Base-by-base conservation (phyloP, 92 coral and sea anemone genomes). In the Scolanthus callimorphus region DNA sequence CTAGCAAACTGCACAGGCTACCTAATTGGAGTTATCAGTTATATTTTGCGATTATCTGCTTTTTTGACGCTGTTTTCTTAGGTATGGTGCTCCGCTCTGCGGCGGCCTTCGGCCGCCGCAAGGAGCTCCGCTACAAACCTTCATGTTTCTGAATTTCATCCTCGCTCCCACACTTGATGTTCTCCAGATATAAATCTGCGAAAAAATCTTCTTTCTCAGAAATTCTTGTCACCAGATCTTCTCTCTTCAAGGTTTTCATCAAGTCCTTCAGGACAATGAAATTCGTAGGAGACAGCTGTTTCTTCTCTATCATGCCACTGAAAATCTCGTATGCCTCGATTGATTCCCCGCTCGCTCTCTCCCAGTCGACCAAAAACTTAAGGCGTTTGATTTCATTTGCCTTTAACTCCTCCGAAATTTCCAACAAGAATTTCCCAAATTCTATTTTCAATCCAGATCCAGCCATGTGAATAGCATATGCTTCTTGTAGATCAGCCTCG, bases 151-250 rank as follows among this genome's bases (percentile, higher is more conserved):
- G n/a, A n/a, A n/a, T n/a, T n/a, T n/a, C n/a, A n/a, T n/a, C n/a
- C n/a, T n/a, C n/a, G n/a, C n/a, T n/a, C n/a, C n/a, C n/a, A n/a
- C n/a, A n/a, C n/a, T n/a, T n/a, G n/a, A n/a, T n/a, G n/a, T n/a
- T n/a, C n/a, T n/a, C 72, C 3, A 20, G 41, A 23, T 52, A 71
- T 37, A 55, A 30, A 6, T 28, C n/a, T 2, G 47, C 28, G 29
- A 79, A 79, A 31, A 31, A 13, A 10, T 15, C 10, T 24, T 34
- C 70, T 31, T 72, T 76, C 6, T 41, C 3, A 3, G 24, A 59
- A 20, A 79, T 39, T 29, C 51, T 34, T 22, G 49, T 71, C 11
- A 29, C 20, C 21, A 79, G 73, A 72, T 79, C 85, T 11, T 15
- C 34, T 26, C 85, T 74, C 19, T 50, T 58, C 19, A 79, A 64